Evolutionary conservation across 2,888 invertebrate genomes (phyloP).

Genomic region (Xanthia icteritia): DNA sequence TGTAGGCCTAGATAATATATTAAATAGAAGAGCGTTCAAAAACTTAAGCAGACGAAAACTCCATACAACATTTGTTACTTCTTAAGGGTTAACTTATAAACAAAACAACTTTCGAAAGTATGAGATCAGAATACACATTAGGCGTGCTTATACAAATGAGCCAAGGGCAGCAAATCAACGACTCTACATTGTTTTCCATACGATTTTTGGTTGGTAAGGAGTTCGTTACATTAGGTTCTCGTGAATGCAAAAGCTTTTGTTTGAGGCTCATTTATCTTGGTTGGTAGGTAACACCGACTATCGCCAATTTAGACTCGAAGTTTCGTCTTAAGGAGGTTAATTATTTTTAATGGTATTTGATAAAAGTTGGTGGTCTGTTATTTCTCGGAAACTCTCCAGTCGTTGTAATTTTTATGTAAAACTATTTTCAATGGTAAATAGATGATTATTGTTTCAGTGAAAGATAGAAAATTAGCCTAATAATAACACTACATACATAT

Average conservation of each 20-base stretch:
- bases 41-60: background rate
- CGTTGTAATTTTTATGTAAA: background rate
- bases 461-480: background rate
- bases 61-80: background rate
- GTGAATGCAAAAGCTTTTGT: background rate
- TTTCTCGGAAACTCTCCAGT: background rate
- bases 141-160: background rate
- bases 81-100: background rate
- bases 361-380: background rate
- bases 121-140: background rate
- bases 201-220: background rate
- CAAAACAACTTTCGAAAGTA: conserved; percentile 4
- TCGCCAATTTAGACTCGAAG: background rate
- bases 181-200: background rate
- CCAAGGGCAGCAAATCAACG: conserved; percentile 12
- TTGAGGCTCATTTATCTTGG: background rate
- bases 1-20: background rate
- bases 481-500: too few relatives aligned
- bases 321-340: background rate
- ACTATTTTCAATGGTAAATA: background rate
- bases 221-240: background rate
- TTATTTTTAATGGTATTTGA: background rate
- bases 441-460: background rate
- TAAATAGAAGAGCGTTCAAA: background rate
- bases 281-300: background rate